Evolutionary conservation across 2,888 invertebrate genomes (phyloP).

Genomic region (Sylvicola fuscatus): DNA sequence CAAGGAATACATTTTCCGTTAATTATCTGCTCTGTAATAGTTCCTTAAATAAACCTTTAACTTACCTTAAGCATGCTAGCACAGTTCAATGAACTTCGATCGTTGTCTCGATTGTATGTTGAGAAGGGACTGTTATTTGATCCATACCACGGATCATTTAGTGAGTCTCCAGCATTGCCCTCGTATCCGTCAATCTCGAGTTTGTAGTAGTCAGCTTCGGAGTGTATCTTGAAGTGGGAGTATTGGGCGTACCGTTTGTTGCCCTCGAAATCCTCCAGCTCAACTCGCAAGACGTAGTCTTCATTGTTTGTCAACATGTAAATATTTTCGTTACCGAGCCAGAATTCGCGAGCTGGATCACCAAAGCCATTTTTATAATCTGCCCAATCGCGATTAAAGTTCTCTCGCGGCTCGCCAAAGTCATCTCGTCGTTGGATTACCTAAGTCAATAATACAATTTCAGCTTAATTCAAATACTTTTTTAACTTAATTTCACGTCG

Average conservation of each 20-base stretch:
- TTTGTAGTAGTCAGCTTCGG: constrained; percentile 80
- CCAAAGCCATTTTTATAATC: constrained; percentile 88
- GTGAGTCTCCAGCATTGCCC: constrained; percentile 75
- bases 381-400: constrained; percentile 81
- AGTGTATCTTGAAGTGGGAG: constrained; percentile 81
- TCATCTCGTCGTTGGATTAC: constrained; percentile 80
- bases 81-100: constrained; percentile 74
- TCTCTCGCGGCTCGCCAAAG: constrained; percentile 69
- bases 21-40: too few species aligned
- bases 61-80: constrained; percentile 67
- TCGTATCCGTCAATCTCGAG: constrained; percentile 82
- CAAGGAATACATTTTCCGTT: neutral
- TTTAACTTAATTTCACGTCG: too few species aligned
- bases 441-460: constrained; percentile 24
- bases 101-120: constrained; percentile 82
- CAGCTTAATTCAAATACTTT: too few species aligned
- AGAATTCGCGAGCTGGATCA: constrained; percentile 74
- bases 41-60: neutral
- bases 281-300: constrained; percentile 69
- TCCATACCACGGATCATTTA: constrained; percentile 88
- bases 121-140: constrained; percentile 87
- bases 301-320: constrained; percentile 86
- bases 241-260: constrained; percentile 85
- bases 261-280: constrained; percentile 81
- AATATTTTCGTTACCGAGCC: constrained; percentile 85